phyloP scores from a whole-genome alignment of 2,888 invertebrate species.

The Hirtodrosophila cameraria region DNA sequence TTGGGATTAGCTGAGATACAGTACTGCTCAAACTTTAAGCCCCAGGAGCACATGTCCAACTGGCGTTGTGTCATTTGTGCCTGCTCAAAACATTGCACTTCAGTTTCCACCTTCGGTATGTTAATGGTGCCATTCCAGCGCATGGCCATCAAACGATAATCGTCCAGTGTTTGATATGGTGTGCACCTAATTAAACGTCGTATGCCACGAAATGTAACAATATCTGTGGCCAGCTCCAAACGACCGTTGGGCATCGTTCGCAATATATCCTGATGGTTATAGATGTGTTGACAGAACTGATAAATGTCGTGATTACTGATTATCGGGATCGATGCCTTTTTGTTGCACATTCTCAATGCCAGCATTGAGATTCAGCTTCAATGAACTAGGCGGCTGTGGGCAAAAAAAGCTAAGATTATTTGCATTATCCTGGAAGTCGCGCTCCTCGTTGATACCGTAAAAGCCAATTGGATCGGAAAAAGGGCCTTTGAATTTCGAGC shows the following conservation, averaged over 20 bases:
- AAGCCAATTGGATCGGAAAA: slow-evolving; percentile 54
- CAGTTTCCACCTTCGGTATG: slow-evolving; percentile 35
- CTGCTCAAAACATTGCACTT: slow-evolving; percentile 2
- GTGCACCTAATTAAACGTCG: slow-evolving; percentile 59
- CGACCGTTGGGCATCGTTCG: neutral
- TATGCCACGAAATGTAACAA: slow-evolving; percentile 54
- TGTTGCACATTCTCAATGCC: slow-evolving; percentile 51
- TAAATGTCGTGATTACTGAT: slow-evolving; percentile 16
- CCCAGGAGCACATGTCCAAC: slow-evolving; percentile 67
- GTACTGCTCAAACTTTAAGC: slow-evolving; percentile 70
- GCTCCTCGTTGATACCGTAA: slow-evolving; percentile 32
- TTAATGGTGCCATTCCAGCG: slow-evolving; percentile 59
- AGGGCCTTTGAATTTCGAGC: neutral
- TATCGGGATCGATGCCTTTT: neutral
- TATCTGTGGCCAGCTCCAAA: slow-evolving; percentile 23
- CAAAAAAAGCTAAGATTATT: slow-evolving; percentile 29
- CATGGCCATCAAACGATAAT: slow-evolving; percentile 38
- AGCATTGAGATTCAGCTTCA: slow-evolving; percentile 56
- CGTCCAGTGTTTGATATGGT: slow-evolving; percentile 38
- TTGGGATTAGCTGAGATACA: slow-evolving; percentile 28
- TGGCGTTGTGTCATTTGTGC: neutral
- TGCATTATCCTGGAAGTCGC: slow-evolving; percentile 40
- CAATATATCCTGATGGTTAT: slow-evolving; percentile 39
- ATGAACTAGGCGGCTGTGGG: slow-evolving; percentile 9
- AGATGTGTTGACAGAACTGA: slow-evolving; percentile 38